A percentile compares a stretch with the other conserved stretches of the same genome.
Evolutionary conservation across 2,797 vertebrate genomes (phyloP).

Genomic region (Sebastes steindachneri): DNA sequence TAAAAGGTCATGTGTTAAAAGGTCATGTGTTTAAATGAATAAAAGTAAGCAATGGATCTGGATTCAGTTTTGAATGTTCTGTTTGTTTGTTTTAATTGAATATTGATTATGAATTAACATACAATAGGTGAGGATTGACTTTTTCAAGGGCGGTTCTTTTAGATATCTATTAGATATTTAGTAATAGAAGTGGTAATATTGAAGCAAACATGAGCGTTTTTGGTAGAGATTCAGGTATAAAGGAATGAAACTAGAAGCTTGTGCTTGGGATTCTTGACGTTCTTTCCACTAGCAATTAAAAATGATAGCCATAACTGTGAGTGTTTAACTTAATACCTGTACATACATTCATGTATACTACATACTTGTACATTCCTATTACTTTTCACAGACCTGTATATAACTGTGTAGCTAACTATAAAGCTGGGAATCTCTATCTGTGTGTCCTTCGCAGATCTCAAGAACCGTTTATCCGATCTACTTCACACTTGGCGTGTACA

Average conservation of each 20-base stretch:
- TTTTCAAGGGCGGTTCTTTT: neutral
- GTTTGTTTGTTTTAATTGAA: neutral
- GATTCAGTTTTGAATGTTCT: neutral
- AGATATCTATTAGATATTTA: neutral
- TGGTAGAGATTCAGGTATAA: neutral
- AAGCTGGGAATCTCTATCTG: fast-evolving
- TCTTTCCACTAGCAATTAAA: neutral
- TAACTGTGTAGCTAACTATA: neutral
- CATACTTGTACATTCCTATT: neutral
- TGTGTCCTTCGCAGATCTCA: fast-evolving
- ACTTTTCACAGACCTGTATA: neutral
- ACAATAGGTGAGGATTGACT: neutral
- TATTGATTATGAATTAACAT: neutral
- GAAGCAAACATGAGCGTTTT: neutral
- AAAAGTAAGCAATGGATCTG: neutral
- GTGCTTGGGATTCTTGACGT: neutral
- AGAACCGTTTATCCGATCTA: too few species aligned
- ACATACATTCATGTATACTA: too few species aligned
- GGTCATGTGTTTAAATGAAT: constrained; percentile 1
- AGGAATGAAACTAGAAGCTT: neutral
- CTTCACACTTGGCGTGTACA: too few species aligned
- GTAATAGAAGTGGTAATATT: neutral
- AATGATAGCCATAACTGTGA: neutral
- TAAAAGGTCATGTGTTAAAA: constrained; percentile 33
- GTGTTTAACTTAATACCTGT: too few species aligned